These are phyloP conservation scores for Eulimnadia texana DNA, from an alignment of 1,140 invertebrate species.

Conservation along the genomic window DNA sequence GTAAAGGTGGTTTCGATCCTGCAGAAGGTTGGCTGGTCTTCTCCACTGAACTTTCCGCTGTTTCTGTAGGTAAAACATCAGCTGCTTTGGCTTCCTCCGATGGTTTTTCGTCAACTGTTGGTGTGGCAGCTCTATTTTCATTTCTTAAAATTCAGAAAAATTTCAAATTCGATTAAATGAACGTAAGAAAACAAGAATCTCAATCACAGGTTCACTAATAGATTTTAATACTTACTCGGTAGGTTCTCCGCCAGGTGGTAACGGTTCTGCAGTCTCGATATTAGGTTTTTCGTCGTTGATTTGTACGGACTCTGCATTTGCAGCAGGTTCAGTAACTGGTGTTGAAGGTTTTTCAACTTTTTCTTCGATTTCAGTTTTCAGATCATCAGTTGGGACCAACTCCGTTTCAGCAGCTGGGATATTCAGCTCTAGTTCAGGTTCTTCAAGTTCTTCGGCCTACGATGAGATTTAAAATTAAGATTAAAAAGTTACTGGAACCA, in stretches of 20 bases:
- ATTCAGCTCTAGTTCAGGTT: too few relatives aligned
- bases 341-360: too few relatives aligned
- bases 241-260: conserved; percentile 2
- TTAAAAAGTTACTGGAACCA: too few relatives aligned
- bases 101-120: conserved; percentile 14
- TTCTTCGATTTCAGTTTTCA: too few relatives aligned
- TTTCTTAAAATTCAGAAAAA: background rate
- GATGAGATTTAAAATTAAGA: too few relatives aligned
- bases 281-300: background rate
- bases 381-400: too few relatives aligned
- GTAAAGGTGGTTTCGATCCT: background rate
- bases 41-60: background rate
- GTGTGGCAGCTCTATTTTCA: conserved; percentile 6
- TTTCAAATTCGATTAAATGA: background rate
- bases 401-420: too few relatives aligned
- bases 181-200: too few relatives aligned
- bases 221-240: background rate
- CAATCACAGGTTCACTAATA: background rate
- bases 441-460: too few relatives aligned
- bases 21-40: background rate
- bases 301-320: background rate
- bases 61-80: background rate
- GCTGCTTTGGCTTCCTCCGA: background rate
- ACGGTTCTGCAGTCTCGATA: background rate
- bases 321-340: background rate